Evolutionary conservation across 2,113 vertebrate species (phyloP).

Genomic region (Pongo pygmaeus): DNA sequence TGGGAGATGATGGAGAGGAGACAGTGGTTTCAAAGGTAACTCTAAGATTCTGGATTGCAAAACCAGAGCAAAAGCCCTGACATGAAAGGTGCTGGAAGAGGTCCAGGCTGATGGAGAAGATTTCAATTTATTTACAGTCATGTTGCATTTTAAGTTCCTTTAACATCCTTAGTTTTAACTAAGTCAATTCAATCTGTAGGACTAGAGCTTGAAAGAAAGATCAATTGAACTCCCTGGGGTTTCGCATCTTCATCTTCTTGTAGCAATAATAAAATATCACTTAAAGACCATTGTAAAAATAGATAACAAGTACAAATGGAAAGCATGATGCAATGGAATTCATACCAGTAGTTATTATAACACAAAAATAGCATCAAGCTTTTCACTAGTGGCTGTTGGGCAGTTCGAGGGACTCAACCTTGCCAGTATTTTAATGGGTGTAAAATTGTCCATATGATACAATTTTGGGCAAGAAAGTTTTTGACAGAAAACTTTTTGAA

Average conservation of each 20-base stretch:
- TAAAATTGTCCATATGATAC: constrained; percentile 17
- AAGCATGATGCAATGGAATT: neutral
- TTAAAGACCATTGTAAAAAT: neutral
- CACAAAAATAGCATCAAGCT: neutral
- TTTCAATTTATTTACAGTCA: neutral
- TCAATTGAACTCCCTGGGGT: neutral
- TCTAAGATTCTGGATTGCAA: neutral
- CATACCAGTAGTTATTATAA: neutral
- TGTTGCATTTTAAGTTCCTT: neutral
- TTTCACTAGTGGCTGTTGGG: neutral
- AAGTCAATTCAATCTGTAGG: neutral
- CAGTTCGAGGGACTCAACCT: neutral
- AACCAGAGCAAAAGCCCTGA: neutral
- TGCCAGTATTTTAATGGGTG: constrained; percentile 4
- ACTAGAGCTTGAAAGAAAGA: neutral
- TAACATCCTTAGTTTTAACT: neutral
- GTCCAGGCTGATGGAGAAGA: neutral
- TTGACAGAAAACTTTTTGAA: constrained; percentile 33
- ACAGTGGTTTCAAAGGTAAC: neutral
- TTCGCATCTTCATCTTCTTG: neutral
- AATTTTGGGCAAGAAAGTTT: neutral
- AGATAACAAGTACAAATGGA: neutral
- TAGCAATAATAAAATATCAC: neutral
- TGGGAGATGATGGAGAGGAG: neutral
- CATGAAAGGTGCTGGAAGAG: neutral